Base-by-base conservation (phyloP, 1,140 invertebrate genomes). In the Anthonomus grandis region DNA sequence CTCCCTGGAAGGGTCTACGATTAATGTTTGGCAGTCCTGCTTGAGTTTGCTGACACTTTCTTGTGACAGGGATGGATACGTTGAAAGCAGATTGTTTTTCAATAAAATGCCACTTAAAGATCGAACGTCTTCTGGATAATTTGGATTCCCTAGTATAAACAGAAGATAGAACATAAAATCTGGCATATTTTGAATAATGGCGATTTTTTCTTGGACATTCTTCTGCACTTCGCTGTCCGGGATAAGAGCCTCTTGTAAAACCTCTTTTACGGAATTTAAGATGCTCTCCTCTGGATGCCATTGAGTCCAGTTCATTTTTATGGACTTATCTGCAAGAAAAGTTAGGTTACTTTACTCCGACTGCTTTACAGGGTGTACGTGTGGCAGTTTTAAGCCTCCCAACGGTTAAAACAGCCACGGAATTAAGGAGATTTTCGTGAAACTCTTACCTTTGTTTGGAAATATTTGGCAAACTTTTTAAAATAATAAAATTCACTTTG, bases 101-200 rank as follows among this genome's bases (percentile, higher is more conserved):
- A 73, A 44, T 36, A 73, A 60, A 17, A 73, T 65, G 12, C 63
- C 71, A 47, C 66, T 67, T 8, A 73, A 60, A 15, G 67, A 60
- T 42, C 71, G 53, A 13, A 70, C 65, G 39, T 70, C 66, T 39
- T 71, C 71, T 10, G 65, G 56, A 57, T 62, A 73, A 13, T 62
- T 50, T 6, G 58, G 42, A 34, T 69, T 66, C 19, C 64, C 60
- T 15, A 70, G 57, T 18, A 73, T 67, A 41, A 63, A 68, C 21
- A 73, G 56, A 4, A 73, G 52, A 57, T 73, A 73, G 50, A 66
- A 68, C 22, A 63, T 59, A 45, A 73, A 69, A 54, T 73, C 67
- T 34, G 67, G 60, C 39, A 70, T 60, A 44, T 64, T 66, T 57
- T 71, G 64, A 31, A 71, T 59, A 10, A 64, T 31, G 34, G 57